phyloP scores from a whole-genome alignment of 2,113 vertebrate species.

The Xenus cinereus region DNA sequence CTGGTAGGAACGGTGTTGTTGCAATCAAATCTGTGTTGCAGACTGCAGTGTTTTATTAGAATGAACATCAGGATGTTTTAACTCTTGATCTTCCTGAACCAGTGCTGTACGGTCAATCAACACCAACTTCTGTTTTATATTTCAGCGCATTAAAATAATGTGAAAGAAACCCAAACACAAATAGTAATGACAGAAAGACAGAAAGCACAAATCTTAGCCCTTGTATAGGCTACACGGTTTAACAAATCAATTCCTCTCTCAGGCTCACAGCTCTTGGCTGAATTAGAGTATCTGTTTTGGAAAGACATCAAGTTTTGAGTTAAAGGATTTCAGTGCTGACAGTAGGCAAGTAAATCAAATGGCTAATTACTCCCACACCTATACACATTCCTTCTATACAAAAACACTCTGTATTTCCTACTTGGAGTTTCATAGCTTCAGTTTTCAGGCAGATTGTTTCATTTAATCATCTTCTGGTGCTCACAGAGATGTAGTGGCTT shows the following conservation, averaged over 20 bases:
- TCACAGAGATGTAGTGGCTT: neutral
- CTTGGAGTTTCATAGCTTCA: neutral
- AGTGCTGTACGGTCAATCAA: neutral
- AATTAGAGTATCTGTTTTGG: neutral
- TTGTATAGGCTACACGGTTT: neutral
- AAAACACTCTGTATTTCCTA: neutral
- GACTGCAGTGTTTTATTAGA: conserved; percentile 52
- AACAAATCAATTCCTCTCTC: neutral
- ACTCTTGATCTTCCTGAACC: conserved; percentile 25
- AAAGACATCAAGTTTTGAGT: conserved; percentile 3
- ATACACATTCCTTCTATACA: neutral
- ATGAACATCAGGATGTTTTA: conserved; percentile 8
- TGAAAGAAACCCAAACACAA: neutral
- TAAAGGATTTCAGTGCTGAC: neutral
- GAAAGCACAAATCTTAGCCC: neutral
- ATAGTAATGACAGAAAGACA: neutral
- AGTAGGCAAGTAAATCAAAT: neutral
- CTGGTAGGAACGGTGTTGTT: conserved; percentile 63
- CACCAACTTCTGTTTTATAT: neutral
- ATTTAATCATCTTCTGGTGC: neutral
- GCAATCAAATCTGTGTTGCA: conserved; percentile 52
- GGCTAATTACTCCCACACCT: neutral
- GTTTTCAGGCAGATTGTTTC: neutral
- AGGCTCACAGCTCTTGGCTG: neutral
- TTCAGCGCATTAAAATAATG: neutral